Conservation (phyloP, 1,140 invertebrate species). For the Drosophila sp. region DNA sequence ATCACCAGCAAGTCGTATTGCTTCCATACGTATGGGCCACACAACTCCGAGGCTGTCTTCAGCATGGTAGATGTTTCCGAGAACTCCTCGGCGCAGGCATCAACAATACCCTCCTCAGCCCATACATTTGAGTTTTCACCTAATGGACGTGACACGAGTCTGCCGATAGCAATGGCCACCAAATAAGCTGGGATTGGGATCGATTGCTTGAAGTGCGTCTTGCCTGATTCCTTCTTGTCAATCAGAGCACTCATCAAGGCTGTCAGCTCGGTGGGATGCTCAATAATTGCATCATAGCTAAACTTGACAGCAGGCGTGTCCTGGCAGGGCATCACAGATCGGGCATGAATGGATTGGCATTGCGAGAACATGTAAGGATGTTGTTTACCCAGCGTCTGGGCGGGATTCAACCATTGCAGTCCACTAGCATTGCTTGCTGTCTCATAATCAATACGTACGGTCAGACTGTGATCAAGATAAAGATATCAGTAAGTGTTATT, state of each 20-base stretch:
- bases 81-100: slow-evolving; percentile 94
- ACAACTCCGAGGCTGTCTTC: slow-evolving; percentile 91
- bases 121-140: slow-evolving; percentile 94
- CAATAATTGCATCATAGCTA: slow-evolving; percentile 93
- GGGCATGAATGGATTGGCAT: slow-evolving; percentile 95
- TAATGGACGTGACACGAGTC: slow-evolving; percentile 90
- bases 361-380: slow-evolving; percentile 97
- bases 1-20: slow-evolving; percentile 96
- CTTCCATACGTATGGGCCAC: slow-evolving; percentile 93
- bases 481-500: slow-evolving; percentile 52
- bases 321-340: slow-evolving; percentile 96
- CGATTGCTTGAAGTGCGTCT: slow-evolving; percentile 90
- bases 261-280: slow-evolving; percentile 90
- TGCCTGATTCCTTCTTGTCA: slow-evolving; percentile 80
- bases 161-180: slow-evolving; percentile 94
- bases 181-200: slow-evolving; percentile 91
- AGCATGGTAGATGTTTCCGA: slow-evolving; percentile 94
- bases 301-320: slow-evolving; percentile 96
- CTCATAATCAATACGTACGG: slow-evolving; percentile 90
- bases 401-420: slow-evolving; percentile 94
- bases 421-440: slow-evolving; percentile 91
- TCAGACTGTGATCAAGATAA: slow-evolving; percentile 85
- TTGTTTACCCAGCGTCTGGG: slow-evolving; percentile 94
- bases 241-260: slow-evolving; percentile 96
- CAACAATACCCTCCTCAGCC: slow-evolving; percentile 94